Conservation (phyloP, 2,888 invertebrate species). For the Salticus scenicus region DNA sequence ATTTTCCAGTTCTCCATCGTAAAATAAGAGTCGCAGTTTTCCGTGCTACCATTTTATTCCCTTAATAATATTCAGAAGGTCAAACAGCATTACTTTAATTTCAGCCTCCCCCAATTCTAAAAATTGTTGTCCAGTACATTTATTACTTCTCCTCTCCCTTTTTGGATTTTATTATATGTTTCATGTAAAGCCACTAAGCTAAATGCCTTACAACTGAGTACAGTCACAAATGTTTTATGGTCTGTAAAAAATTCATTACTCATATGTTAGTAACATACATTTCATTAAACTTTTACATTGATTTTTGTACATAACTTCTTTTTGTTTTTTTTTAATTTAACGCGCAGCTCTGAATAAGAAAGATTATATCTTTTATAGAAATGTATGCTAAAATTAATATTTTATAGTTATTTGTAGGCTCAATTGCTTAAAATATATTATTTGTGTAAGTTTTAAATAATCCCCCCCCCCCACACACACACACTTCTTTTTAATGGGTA, state of each 20-base stretch:
- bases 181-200: background rate
- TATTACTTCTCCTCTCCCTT: background rate
- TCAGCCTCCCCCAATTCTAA: background rate
- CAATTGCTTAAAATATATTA: no score
- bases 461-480: no score
- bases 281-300: background rate
- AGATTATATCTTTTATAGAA: no score
- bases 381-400: no score
- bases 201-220: background rate
- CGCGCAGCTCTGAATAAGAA: no score
- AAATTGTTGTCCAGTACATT: background rate
- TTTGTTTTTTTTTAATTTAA: no score
- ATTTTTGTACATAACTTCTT: background rate
- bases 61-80: background rate
- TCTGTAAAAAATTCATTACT: background rate
- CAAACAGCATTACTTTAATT: background rate
- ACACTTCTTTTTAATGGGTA: no score
- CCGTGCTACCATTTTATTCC: background rate
- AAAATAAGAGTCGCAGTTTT: background rate
- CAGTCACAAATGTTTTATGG: background rate
- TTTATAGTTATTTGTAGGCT: no score
- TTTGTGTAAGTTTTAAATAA: no score
- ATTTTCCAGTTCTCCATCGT: background rate
- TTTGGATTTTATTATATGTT: slow-evolving; percentile 4
- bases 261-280: background rate